Percentiles rank a stretch among this genome's conserved stretches.
Evolutionary conservation across 2,888 invertebrate genomes (phyloP).

Genomic region (Acholoe squamosa): DNA sequence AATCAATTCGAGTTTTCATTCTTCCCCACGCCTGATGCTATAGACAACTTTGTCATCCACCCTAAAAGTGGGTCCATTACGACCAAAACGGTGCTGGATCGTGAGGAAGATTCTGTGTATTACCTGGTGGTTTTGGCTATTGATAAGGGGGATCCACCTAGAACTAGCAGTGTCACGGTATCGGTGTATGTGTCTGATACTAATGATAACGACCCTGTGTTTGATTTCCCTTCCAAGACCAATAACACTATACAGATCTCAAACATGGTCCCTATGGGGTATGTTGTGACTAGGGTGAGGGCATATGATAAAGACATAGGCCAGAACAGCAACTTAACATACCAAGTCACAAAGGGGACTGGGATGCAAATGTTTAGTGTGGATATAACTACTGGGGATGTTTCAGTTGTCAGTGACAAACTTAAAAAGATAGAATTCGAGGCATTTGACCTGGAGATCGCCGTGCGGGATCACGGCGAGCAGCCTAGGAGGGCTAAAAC

Average conservation of each 20-base stretch:
- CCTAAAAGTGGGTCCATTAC: conserved; percentile 91
- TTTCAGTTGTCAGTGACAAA: conserved; percentile 64
- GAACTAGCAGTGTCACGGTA: conserved; percentile 64
- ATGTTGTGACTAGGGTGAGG: conserved; percentile 60
- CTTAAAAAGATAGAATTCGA: conserved; percentile 55
- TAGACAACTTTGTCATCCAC: conserved; percentile 93
- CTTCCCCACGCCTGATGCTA: conserved; percentile 43
- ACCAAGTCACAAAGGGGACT: conserved; percentile 66
- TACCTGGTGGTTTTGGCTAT: conserved; percentile 69
- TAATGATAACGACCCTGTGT: conserved; percentile 58
- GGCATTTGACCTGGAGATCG: conserved; percentile 63
- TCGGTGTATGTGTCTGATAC: conserved; percentile 62
- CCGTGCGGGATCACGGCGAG: conserved; percentile 65
- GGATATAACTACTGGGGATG: conserved; percentile 62
- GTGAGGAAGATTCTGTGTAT: conserved; percentile 68
- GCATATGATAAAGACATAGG: conserved; percentile 67
- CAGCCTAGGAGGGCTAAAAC: conserved; percentile 58
- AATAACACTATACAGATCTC: conserved; percentile 60
- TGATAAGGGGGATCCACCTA: conserved; percentile 65
- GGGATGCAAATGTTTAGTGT: conserved; percentile 64
- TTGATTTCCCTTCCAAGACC: conserved; percentile 53
- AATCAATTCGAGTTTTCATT: conserved; percentile 65
- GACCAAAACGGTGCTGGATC: conserved; percentile 86
- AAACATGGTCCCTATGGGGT: conserved; percentile 62
- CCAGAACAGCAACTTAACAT: conserved; percentile 65